Evolutionary conservation across 2,113 vertebrate genomes (phyloP), one percentile per base, ranked within the genome.

Genomic region (Embiotoca jacksoni): DNA sequence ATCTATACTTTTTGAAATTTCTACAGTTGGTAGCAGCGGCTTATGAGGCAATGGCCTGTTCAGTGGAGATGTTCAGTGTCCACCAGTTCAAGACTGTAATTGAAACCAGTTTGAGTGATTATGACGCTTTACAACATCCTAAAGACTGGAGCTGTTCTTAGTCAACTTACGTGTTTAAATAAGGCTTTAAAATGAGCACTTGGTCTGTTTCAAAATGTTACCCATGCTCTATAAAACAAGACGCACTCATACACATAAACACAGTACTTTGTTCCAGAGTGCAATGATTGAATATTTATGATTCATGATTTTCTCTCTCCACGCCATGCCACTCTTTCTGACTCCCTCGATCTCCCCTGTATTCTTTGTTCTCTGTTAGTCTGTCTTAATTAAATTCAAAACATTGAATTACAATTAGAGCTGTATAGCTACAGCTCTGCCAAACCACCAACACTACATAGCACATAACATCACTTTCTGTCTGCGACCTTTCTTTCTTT

Each of bases 161-260:
- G 55, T 65, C 33, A 6, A 71, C 30, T 32, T 55, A 67, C 31
- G 62, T 80, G 74, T 49, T 63, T 54, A 52, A 67, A 66, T 64
- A 61, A 31, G 52, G 39, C 61, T 78, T 85, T 70, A 88, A 81
- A 70, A 76, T 64, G 59, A 80, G 61, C 74, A 78, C 70, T 90
- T 82, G 81, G 77, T 11, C 78, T 85, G 80, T 89, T 88, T 89
- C 72, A 71, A 81, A 86, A 87, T 73, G 82, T 94, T 85, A 93
- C 72, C 88, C 76, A 81, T 88, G 92, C 91, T 91, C 91, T 92
- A 89, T 81, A 88, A 92, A 90, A 86, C 82, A 81, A 81, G 63
- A 54, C 37, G 73, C 78, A 80, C 82, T 47, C 86, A 69, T 36
- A 33, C 58, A 72, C 60, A 52, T 71, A 56, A 64, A 56, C 36